Percentiles rank a stretch among this genome's conserved stretches.
Evolutionary conservation across 2,888 invertebrate genomes (phyloP).

Genomic region (Tetheella fluctuosa): DNA sequence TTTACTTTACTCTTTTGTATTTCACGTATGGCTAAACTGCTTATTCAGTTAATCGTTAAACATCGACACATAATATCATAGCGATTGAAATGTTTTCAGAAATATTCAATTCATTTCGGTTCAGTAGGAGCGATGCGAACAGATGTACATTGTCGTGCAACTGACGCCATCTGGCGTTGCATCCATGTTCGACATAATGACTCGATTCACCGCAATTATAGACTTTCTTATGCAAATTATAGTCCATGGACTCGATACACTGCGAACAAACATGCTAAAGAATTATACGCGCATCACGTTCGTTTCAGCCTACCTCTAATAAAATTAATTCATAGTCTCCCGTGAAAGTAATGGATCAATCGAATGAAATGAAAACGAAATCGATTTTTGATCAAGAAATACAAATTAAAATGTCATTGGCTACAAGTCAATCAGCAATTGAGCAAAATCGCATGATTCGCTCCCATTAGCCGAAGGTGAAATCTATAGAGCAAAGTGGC

Average conservation of each 20-base stretch:
- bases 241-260: conserved; percentile 29
- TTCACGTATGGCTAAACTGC: not conserved
- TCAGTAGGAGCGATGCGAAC: conserved; percentile 37
- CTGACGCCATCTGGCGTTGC: conserved; percentile 48
- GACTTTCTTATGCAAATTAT: conserved; percentile 58
- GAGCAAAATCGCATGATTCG: conserved; percentile 54
- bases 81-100: not conserved
- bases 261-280: conserved; percentile 17
- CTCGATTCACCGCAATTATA: conserved; percentile 51
- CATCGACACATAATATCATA: not conserved
- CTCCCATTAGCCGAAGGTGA: conserved; percentile 63
- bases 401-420: conserved; percentile 36
- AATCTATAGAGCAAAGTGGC: conserved; percentile 56
- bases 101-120: conserved; percentile 21
- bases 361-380: conserved; percentile 25
- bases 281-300: conserved; percentile 6
- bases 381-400: conserved; percentile 26
- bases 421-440: conserved; percentile 48
- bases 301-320: not conserved
- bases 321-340: conserved; percentile 8
- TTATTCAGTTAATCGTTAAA: conserved; percentile 1
- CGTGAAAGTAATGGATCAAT: conserved; percentile 24
- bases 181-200: conserved; percentile 48
- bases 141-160: conserved; percentile 53
- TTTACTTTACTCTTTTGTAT: not conserved